A percentile compares a stretch with the other conserved stretches of the same genome.
phyloP scores from a whole-genome alignment of 2,797 vertebrate species.

The Poeciliopsis infans region DNA sequence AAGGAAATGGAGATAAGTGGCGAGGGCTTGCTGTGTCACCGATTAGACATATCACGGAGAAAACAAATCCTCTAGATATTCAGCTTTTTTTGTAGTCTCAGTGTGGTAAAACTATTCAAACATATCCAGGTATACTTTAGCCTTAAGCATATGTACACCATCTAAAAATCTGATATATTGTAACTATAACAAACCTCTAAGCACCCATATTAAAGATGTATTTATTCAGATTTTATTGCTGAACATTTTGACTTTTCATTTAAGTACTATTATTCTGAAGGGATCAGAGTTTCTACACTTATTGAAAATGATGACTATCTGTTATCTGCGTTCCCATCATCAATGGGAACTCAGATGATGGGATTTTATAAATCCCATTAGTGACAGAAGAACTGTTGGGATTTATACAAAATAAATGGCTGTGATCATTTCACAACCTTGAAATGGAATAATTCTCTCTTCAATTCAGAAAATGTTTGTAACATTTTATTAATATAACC shows the following conservation, averaged over 20 bases:
- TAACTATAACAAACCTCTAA: constrained; percentile 10
- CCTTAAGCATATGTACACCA: constrained; percentile 18
- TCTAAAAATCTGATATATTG: constrained; percentile 10
- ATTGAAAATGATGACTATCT: too few species aligned
- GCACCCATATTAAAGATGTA: background rate
- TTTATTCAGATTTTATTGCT: background rate
- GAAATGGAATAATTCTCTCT: background rate
- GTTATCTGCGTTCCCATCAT: background rate
- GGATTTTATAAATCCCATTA: background rate
- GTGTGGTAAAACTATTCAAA: constrained; percentile 22
- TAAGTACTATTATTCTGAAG: background rate
- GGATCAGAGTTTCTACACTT: too few species aligned
- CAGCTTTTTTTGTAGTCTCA: background rate
- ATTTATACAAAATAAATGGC: too few species aligned
- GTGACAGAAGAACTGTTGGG: too few species aligned
- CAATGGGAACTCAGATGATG: background rate
- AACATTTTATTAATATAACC: background rate
- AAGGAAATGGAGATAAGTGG: constrained; percentile 52
- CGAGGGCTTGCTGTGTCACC: constrained; percentile 49
- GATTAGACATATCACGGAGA: constrained; percentile 22
- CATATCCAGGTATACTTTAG: constrained; percentile 1
- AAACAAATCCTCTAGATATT: constrained; percentile 24
- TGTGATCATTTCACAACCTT: background rate
- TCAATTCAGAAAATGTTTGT: background rate
- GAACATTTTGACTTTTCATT: background rate